These are phyloP conservation scores for Caenorhabditis angaria DNA, from an alignment of 2,888 invertebrate species.

Conservation along the genomic window DNA sequence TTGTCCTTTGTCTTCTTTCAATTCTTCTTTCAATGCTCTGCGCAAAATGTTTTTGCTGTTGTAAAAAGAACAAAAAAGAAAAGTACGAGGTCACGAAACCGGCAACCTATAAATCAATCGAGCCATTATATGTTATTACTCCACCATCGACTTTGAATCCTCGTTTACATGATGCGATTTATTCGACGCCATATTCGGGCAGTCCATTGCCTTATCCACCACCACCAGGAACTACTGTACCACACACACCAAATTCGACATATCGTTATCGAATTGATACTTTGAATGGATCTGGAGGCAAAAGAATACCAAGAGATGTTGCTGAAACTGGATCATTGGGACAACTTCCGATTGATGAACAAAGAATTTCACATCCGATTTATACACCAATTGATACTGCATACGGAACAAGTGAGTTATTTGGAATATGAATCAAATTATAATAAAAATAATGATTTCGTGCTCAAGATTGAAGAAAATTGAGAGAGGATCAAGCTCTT, in stretches of 20 bases:
- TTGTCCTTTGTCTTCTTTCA: constrained; percentile 64
- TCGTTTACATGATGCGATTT: constrained; percentile 55
- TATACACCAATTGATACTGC: constrained; percentile 35
- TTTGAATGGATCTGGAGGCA: constrained; percentile 10
- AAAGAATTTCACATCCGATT: constrained; percentile 28
- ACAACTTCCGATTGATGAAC: constrained; percentile 40
- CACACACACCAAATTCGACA: constrained; percentile 47
- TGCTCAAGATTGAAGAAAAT: no score
- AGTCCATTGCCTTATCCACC: constrained; percentile 60
- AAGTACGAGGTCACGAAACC: constrained; percentile 68
- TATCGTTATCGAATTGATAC: constrained; percentile 38
- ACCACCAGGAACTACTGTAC: constrained; percentile 53
- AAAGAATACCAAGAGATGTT: neutral
- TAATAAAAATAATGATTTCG: no score
- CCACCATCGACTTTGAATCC: constrained; percentile 52
- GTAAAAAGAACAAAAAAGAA: constrained; percentile 56
- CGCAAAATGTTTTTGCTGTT: constrained; percentile 58
- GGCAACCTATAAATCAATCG: constrained; percentile 68
- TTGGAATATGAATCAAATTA: no score
- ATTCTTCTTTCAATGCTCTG: constrained; percentile 61
- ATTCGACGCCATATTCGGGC: constrained; percentile 65
- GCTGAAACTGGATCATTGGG: constrained; percentile 25
- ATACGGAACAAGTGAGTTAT: constrained; percentile 44
- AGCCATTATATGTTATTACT: constrained; percentile 70
- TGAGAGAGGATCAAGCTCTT: no score